Conservation (phyloP, 2,888 invertebrate species). For the Caenorhabditis sulstoni region DNA sequence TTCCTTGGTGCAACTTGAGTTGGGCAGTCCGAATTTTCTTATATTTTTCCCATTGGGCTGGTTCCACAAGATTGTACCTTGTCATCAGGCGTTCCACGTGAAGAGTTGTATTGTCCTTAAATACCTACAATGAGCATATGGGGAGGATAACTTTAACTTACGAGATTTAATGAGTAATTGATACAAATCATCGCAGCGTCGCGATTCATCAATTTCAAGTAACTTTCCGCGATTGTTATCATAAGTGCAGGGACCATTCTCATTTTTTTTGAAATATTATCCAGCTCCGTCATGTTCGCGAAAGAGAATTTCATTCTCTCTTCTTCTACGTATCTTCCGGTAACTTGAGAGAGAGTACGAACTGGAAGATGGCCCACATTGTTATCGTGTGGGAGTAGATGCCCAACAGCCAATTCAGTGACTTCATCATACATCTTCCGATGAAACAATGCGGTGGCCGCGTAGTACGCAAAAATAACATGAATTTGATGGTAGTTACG, state of each 20-base stretch:
- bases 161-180: constrained; percentile 37
- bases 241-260: constrained; percentile 40
- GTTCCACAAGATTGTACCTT: constrained; percentile 56
- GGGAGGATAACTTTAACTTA: constrained; percentile 5
- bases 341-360: constrained; percentile 42
- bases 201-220: constrained; percentile 56
- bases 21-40: constrained; percentile 42
- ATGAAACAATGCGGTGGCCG: constrained; percentile 63
- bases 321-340: constrained; percentile 56
- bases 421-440: constrained; percentile 58
- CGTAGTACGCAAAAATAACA: constrained; percentile 70
- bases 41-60: constrained; percentile 49
- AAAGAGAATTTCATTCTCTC: constrained; percentile 51
- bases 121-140: no score
- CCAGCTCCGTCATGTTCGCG: constrained; percentile 49
- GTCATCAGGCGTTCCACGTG: constrained; percentile 51
- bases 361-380: constrained; percentile 27
- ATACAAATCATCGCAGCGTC: constrained; percentile 59
- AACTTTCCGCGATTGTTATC: constrained; percentile 55
- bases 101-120: constrained; percentile 40
- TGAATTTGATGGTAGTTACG: constrained; percentile 61
- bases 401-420: constrained; percentile 56
- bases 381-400: constrained; percentile 27
- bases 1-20: constrained; percentile 46
- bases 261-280: constrained; percentile 31